Evolutionary conservation across 2,888 invertebrate species (phyloP).

Genomic region (Drosophila hawaiiensis): DNA sequence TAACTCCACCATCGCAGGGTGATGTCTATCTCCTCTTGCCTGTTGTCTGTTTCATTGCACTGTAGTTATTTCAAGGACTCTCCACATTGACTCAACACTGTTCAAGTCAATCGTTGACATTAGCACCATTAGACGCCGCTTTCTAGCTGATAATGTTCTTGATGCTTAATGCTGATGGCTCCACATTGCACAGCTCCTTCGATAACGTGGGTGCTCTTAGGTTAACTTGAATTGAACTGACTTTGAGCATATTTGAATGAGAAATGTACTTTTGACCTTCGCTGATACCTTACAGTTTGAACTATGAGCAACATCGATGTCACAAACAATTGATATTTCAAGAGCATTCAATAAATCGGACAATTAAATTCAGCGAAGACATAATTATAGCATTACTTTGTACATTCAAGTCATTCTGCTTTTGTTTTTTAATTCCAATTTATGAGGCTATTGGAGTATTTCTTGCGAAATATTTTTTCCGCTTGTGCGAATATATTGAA

Average conservation of each 20-base stretch:
- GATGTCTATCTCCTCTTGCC: conserved; percentile 2
- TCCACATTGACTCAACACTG: conserved; percentile 11
- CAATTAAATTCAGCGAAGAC: neutral
- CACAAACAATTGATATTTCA: neutral
- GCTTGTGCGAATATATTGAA: neutral
- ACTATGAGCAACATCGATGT: too few relatives aligned
- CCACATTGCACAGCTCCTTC: conserved; percentile 19
- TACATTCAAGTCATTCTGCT: neutral
- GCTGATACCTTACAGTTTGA: neutral
- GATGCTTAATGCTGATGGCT: conserved; percentile 63
- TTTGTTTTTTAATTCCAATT: neutral
- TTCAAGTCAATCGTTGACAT: conserved; percentile 20
- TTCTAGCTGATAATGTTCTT: conserved; percentile 51
- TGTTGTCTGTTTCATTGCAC: conserved; percentile 27
- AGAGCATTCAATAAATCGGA: neutral
- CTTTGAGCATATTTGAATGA: neutral
- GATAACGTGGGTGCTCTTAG: neutral
- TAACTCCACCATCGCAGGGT: neutral
- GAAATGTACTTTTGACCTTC: neutral
- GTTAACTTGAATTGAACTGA: too few relatives aligned
- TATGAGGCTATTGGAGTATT: neutral
- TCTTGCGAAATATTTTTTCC: neutral
- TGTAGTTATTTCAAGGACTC: conserved; percentile 39
- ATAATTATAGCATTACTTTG: neutral
- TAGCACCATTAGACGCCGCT: conserved; percentile 45